phyloP scores from a whole-genome alignment of 2,113 vertebrate genomes.

The Mohoua ochrocephala region DNA sequence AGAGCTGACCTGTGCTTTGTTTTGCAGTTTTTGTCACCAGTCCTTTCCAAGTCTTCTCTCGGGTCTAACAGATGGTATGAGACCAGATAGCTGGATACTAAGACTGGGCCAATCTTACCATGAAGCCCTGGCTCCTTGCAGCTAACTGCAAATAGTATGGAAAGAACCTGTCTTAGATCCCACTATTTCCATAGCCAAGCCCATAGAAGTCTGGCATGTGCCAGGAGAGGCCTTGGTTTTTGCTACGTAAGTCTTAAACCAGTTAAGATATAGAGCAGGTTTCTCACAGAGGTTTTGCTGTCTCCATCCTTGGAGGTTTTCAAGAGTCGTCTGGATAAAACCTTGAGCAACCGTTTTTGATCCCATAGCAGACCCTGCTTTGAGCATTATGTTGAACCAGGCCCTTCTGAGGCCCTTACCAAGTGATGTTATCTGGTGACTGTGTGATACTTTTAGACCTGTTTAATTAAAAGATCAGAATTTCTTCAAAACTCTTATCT shows the following conservation, averaged over 20 bases:
- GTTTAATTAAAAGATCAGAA: background rate
- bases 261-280: background rate
- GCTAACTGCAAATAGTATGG: background rate
- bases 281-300: background rate
- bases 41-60: background rate
- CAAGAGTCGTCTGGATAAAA: rapidly evolving
- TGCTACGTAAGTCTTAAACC: background rate
- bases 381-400: background rate
- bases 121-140: background rate
- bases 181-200: background rate
- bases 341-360: background rate
- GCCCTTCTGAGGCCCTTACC: background rate
- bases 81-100: background rate
- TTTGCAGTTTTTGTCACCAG: background rate
- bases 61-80: background rate
- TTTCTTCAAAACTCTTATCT: background rate
- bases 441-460: background rate
- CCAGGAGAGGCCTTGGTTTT: background rate
- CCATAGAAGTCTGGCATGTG: too few relatives aligned
- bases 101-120: background rate
- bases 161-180: background rate
- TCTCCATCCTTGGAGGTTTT: background rate
- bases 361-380: background rate
- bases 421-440: background rate
- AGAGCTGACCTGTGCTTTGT: background rate